Evolutionary conservation across 2,888 invertebrate species (phyloP).

Genomic region (Sinelater perroti): DNA sequence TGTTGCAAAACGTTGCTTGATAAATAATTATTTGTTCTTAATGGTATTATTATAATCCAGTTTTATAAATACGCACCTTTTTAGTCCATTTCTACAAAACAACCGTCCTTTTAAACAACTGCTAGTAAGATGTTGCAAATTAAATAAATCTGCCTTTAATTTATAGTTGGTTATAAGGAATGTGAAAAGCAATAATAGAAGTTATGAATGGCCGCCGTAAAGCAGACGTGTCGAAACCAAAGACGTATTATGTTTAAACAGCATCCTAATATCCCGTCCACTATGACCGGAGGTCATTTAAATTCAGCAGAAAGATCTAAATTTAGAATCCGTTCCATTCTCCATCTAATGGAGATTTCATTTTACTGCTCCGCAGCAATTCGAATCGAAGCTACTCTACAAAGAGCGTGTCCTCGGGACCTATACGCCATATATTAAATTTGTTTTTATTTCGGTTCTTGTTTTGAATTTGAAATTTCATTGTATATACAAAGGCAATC

Average conservation of each 20-base stretch:
- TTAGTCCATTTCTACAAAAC: too few relatives aligned
- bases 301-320: constrained; percentile 3
- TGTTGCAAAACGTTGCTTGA: too few relatives aligned
- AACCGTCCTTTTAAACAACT: too few relatives aligned
- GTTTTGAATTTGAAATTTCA: background rate
- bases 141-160: too few relatives aligned
- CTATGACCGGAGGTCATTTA: constrained; percentile 15
- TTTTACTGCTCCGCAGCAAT: constrained; percentile 10
- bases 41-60: too few relatives aligned
- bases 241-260: constrained; percentile 21
- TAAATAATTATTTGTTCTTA: too few relatives aligned
- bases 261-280: constrained; percentile 25
- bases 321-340: constrained; percentile 19
- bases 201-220: constrained; percentile 16
- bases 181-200: too few relatives aligned
- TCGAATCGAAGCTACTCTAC: constrained; percentile 8
- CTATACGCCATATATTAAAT: background rate
- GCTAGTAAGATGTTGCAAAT: too few relatives aligned
- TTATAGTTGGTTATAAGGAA: too few relatives aligned
- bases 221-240: constrained; percentile 12
- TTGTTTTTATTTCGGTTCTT: background rate
- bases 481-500: too few relatives aligned
- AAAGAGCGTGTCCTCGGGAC: background rate
- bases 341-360: constrained; percentile 14
- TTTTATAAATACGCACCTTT: too few relatives aligned